phyloP scores from a whole-genome alignment of 2,113 vertebrate species.

The Sceloporus tristichus region DNA sequence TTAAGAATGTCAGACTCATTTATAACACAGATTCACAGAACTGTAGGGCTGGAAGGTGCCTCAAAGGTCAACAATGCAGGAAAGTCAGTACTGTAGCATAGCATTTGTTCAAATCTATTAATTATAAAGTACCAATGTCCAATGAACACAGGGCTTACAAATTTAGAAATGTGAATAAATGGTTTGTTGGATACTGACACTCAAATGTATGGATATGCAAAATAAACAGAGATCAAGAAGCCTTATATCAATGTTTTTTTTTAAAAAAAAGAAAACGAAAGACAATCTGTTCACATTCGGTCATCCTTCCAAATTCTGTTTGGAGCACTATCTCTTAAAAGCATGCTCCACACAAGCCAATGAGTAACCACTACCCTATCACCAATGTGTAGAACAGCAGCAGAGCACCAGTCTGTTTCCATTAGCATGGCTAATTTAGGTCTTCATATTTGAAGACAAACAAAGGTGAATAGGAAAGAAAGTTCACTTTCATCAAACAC shows the following conservation, averaged over 20 bases:
- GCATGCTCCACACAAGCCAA: neutral
- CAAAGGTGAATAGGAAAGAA: neutral
- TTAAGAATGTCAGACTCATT: neutral
- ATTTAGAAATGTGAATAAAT: neutral
- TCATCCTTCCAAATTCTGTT: neutral
- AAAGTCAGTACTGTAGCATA: neutral
- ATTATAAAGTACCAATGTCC: neutral
- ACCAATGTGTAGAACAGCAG: neutral
- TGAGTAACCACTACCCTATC: neutral
- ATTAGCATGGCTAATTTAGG: neutral
- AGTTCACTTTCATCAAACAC: neutral
- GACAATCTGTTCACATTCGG: neutral
- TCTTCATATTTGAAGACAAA: neutral
- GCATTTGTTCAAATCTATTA: neutral
- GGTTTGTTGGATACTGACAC: neutral
- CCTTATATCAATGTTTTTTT: neutral
- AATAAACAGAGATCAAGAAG: neutral
- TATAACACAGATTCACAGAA: neutral
- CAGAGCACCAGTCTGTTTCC: too few species aligned
- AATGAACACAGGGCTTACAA: neutral
- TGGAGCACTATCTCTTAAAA: neutral
- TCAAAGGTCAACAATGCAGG: neutral
- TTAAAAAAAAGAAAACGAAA: neutral
- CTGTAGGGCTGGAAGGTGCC: neutral
- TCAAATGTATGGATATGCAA: neutral